These are phyloP conservation scores for Linhomoeus sp. DNA, from an alignment of 2,888 invertebrate genomes.

Conservation along the genomic window DNA sequence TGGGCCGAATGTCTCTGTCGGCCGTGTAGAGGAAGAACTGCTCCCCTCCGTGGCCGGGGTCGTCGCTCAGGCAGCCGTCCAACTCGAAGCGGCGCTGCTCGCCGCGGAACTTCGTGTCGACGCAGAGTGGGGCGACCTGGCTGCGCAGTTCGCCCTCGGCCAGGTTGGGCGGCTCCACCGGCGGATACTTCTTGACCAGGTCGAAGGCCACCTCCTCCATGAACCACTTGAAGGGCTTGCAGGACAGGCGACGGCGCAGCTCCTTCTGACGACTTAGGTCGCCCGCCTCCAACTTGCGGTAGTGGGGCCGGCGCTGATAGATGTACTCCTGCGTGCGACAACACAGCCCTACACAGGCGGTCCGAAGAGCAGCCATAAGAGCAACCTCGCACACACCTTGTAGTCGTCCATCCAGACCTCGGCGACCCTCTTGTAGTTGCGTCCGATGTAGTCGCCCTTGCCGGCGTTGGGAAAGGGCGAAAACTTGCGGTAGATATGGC, in stretches of 20 bases:
- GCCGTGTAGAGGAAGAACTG: constrained; percentile 16
- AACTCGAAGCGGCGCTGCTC: constrained; percentile 19
- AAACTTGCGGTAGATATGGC: constrained; percentile 35
- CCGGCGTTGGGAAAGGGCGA: constrained; percentile 67
- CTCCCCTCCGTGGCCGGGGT: constrained; percentile 18
- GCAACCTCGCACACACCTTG: too few relatives aligned
- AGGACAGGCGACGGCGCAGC: constrained; percentile 51
- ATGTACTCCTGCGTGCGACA: too few relatives aligned
- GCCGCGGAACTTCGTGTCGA: constrained; percentile 20
- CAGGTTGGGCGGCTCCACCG: constrained; percentile 59
- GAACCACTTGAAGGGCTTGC: constrained; percentile 84
- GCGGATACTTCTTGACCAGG: constrained; percentile 61
- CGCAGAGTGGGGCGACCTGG: constrained; percentile 22
- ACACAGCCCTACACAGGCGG: too few relatives aligned
- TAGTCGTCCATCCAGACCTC: constrained; percentile 96
- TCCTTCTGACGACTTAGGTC: constrained; percentile 55
- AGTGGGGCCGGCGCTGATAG: constrained; percentile 52
- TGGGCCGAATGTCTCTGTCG: constrained; percentile 50
- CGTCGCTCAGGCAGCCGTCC: constrained; percentile 17
- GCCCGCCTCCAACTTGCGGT: constrained; percentile 28
- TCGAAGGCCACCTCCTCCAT: constrained; percentile 81
- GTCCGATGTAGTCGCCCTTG: constrained; percentile 52
- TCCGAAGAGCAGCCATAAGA: too few relatives aligned
- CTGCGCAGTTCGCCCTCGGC: constrained; percentile 46
- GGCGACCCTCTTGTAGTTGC: constrained; percentile 27